Evolutionary conservation across 2,113 vertebrate genomes (phyloP).

Genomic region (Oreotrochilus melanogaster): DNA sequence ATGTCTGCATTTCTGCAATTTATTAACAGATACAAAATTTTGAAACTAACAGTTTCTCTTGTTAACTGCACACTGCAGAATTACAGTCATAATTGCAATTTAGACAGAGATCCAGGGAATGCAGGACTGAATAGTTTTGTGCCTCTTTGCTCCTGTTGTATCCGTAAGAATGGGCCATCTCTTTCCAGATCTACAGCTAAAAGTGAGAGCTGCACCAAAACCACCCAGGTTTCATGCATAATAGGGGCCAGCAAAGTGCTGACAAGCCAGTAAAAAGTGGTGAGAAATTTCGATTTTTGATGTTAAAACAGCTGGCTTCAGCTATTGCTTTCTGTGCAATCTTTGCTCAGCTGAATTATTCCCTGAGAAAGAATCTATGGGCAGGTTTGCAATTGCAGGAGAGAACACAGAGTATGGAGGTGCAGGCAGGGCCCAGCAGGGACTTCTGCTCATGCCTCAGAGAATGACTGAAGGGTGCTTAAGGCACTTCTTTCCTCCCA

Average conservation of each 20-base stretch:
- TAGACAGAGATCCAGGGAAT: not conserved
- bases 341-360: not conserved
- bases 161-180: not conserved
- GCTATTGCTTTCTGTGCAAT: not conserved
- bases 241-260: not conserved
- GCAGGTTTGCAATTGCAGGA: not conserved
- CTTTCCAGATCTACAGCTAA: not conserved
- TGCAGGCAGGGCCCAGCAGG: not conserved
- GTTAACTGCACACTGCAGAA: not conserved
- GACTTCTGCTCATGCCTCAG: not conserved
- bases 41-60: not conserved
- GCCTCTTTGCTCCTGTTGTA: not conserved
- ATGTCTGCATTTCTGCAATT: not conserved
- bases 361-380: not conserved
- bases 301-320: not conserved
- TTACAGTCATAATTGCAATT: not conserved
- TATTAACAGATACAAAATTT: not conserved
- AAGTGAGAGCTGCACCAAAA: not conserved
- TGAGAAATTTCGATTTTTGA: not conserved
- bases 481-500: not conserved
- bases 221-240: not conserved
- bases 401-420: accelerated
- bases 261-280: not conserved
- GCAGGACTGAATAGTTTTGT: not conserved
- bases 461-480: not conserved